These are phyloP conservation scores for Rhinichthys osculus DNA, from an alignment of 2,797 vertebrate genomes.

Conservation along the genomic window DNA sequence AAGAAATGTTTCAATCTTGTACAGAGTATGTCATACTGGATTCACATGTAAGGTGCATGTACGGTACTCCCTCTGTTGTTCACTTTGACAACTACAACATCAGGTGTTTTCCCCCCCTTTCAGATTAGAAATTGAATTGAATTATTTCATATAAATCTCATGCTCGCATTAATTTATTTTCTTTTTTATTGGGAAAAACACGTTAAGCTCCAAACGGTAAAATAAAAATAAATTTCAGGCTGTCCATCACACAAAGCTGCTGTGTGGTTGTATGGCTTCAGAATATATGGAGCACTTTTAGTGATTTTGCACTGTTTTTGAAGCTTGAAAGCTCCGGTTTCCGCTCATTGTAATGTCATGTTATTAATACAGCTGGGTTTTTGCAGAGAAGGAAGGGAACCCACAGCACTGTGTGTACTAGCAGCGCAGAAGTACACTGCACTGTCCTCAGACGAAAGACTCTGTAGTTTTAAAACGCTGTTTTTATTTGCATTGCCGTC, in stretches of 20 bases:
- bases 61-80: conserved; percentile 15
- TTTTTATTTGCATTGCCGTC: conserved; percentile 36
- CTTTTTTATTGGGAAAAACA: neutral
- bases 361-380: conserved; percentile 39
- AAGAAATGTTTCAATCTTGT: neutral
- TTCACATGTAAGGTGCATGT: neutral
- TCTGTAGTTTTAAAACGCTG: conserved; percentile 49
- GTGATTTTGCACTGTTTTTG: neutral
- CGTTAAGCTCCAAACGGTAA: neutral
- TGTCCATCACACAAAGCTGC: neutral
- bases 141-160: neutral
- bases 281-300: neutral
- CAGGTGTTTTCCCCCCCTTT: no score
- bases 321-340: neutral
- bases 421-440: conserved; percentile 60
- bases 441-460: conserved; percentile 41
- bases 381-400: conserved; percentile 52
- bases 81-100: neutral
- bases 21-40: neutral
- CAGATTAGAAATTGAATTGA: neutral
- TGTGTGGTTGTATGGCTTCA: neutral
- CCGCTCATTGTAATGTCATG: neutral
- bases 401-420: conserved; percentile 63
- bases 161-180: neutral
- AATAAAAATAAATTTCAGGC: no score